These are phyloP conservation scores for Rhabdophis nuchalis DNA, from an alignment of 2,797 vertebrate genomes.

Conservation along the genomic window DNA sequence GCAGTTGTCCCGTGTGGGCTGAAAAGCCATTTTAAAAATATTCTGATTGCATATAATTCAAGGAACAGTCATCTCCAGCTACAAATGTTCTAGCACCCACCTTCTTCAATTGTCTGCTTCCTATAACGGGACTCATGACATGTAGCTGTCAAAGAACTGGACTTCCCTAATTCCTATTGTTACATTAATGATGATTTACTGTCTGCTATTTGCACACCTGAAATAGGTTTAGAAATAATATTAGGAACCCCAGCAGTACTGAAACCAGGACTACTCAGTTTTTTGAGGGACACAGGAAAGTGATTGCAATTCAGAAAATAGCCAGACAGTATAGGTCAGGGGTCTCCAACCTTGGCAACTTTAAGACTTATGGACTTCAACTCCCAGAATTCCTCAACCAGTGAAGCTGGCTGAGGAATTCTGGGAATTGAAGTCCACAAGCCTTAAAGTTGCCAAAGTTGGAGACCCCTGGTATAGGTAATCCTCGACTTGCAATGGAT, in stretches of 20 bases:
- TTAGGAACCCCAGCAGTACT: neutral
- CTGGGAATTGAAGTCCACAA: too few relatives aligned
- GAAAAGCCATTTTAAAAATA: constrained; percentile 49
- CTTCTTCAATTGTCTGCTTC: constrained; percentile 34
- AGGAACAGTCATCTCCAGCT: constrained; percentile 46
- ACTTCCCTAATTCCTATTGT: neutral
- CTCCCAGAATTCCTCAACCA: too few relatives aligned
- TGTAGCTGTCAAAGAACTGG: constrained; percentile 39
- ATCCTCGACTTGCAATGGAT: neutral
- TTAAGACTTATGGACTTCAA: too few relatives aligned
- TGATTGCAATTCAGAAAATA: neutral
- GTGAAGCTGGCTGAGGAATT: too few relatives aligned
- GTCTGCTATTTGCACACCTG: neutral
- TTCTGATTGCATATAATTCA: constrained; percentile 48
- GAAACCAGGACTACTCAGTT: neutral
- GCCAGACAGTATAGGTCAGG: neutral
- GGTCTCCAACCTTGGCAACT: too few relatives aligned
- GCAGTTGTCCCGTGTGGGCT: constrained; percentile 60
- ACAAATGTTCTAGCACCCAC: constrained; percentile 51
- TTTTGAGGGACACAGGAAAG: neutral
- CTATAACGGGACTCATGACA: constrained; percentile 31
- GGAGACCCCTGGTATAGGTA: neutral
- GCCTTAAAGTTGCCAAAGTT: too few relatives aligned
- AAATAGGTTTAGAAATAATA: neutral
- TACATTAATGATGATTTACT: constrained; percentile 22